phyloP scores from a whole-genome alignment of 2,113 vertebrate species.

The Tylochromis polylepis region DNA sequence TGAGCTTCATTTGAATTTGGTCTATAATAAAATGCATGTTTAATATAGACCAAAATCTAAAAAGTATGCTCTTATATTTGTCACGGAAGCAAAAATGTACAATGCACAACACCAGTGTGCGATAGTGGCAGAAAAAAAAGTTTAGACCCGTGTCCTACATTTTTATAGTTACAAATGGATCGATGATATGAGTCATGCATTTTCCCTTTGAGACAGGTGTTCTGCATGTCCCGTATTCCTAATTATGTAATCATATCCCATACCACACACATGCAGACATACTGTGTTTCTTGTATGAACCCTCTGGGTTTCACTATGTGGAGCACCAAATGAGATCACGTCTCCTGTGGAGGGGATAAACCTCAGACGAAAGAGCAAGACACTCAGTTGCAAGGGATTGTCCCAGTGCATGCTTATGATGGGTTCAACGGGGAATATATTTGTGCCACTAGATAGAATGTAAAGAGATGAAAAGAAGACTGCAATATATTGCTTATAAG shows the following conservation, averaged over 20 bases:
- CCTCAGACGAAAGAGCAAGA: neutral
- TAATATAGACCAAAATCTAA: neutral
- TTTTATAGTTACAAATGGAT: slow-evolving; percentile 1
- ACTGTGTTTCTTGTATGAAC: slow-evolving; percentile 27
- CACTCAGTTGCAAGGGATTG: neutral
- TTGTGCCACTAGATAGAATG: neutral
- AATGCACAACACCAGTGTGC: neutral
- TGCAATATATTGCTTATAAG: neutral
- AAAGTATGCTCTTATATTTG: neutral
- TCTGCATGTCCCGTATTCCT: slow-evolving; percentile 35
- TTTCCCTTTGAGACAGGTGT: slow-evolving; percentile 28
- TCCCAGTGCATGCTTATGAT: neutral
- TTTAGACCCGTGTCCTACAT: neutral
- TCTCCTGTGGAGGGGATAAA: slow-evolving; percentile 47
- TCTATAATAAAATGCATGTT: neutral
- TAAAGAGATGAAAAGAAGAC: neutral
- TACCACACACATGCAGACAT: slow-evolving; percentile 7
- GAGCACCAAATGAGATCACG: slow-evolving; percentile 62
- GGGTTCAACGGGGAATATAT: neutral
- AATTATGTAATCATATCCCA: slow-evolving; percentile 50
- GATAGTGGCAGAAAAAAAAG: neutral
- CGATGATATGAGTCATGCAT: slow-evolving; percentile 1
- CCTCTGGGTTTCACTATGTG: slow-evolving; percentile 54
- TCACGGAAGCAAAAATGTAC: neutral
- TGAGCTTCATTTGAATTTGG: neutral